Evolutionary conservation across 2,113 vertebrate genomes (phyloP).

Genomic region (Nycticryphes semicollaris): DNA sequence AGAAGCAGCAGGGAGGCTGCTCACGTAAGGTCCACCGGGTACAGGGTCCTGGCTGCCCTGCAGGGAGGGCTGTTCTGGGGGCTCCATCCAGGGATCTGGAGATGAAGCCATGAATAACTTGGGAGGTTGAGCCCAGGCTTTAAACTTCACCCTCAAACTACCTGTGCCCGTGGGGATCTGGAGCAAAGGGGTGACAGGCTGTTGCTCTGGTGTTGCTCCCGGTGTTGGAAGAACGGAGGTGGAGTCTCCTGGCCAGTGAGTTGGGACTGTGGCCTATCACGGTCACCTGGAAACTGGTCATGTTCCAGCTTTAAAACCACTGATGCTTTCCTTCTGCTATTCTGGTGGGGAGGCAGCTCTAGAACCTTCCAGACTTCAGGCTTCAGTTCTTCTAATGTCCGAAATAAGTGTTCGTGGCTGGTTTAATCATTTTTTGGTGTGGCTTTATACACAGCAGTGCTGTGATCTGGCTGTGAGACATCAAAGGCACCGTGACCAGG

Average conservation of each 20-base stretch:
- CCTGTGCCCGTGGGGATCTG: neutral
- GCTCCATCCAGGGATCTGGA: neutral
- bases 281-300: too few relatives aligned
- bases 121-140: neutral
- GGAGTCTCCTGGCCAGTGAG: neutral
- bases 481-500: neutral
- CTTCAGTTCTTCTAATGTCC: neutral
- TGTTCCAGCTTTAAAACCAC: neutral
- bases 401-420: neutral
- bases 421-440: neutral
- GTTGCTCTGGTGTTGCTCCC: neutral
- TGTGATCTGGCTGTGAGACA: neutral
- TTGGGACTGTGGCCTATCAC: neutral
- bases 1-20: neutral
- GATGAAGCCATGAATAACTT: rapidly evolving
- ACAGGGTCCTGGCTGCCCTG: rapidly evolving
- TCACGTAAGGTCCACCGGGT: too few relatives aligned
- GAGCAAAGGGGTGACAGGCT: neutral
- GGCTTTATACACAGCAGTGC: neutral
- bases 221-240: neutral
- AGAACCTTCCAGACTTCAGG: neutral
- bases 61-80: neutral
- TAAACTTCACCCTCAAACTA: neutral
- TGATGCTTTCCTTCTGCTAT: rapidly evolving
- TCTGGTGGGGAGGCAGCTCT: neutral